These are phyloP conservation scores for Dermochelys coriacea DNA, from an alignment of 2,797 vertebrate species.

Conservation along the genomic window DNA sequence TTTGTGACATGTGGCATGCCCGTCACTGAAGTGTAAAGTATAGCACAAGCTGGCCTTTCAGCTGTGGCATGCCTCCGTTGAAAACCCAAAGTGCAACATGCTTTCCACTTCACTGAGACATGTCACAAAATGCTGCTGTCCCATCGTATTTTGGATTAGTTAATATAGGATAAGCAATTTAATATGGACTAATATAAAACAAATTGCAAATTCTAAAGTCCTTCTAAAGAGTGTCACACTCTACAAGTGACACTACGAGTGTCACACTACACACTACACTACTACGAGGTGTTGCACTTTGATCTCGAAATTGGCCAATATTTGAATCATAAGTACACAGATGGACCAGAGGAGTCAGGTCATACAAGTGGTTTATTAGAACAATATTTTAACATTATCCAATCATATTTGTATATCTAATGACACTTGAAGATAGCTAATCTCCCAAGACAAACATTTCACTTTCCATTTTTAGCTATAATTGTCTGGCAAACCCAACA, in stretches of 20 bases:
- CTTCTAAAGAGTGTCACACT: neutral
- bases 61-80: neutral
- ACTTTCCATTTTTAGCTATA: neutral
- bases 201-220: neutral
- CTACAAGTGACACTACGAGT: too few species aligned
- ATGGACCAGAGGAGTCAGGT: neutral
- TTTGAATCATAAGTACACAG: neutral
- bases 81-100: neutral
- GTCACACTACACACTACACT: neutral
- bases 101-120: constrained; percentile 46
- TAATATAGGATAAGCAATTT: neutral
- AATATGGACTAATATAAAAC: neutral
- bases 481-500: neutral
- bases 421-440: neutral
- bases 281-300: neutral
- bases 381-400: neutral
- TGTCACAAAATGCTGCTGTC: constrained; percentile 25
- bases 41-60: constrained; percentile 56
- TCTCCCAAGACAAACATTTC: constrained; percentile 4
- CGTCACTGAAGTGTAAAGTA: constrained; percentile 28
- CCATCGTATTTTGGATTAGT: neutral
- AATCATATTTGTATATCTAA: constrained; percentile 10
- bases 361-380: neutral
- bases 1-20: neutral
- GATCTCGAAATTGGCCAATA: neutral